Percentiles rank a stretch among this genome's conserved stretches.
Evolutionary conservation across 2,888 invertebrate genomes (phyloP).

Genomic region (Boloria euphrosyne): DNA sequence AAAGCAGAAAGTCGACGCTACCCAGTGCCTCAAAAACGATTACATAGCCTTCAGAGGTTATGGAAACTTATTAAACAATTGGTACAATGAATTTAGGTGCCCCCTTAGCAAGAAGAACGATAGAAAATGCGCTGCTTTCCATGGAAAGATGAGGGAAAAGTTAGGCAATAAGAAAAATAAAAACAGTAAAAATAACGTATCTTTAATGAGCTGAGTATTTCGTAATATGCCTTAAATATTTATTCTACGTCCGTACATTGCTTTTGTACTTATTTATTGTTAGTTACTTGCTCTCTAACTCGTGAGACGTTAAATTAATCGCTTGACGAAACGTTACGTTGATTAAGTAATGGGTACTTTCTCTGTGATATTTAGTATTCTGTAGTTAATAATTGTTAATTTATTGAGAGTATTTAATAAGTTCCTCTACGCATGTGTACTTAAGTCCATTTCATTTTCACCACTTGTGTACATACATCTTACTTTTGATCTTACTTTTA

Average conservation of each 20-base stretch:
- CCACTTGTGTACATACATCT: constrained; percentile 29
- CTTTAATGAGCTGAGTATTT: constrained; percentile 40
- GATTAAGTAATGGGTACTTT: constrained; percentile 80
- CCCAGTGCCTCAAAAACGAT: constrained; percentile 82
- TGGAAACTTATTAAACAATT: constrained; percentile 82
- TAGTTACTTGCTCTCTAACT: constrained; percentile 51
- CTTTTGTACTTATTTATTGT: constrained; percentile 51
- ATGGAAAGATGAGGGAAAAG: constrained; percentile 59
- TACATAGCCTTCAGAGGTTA: constrained; percentile 83
- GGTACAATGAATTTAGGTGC: constrained; percentile 78
- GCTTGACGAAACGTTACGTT: constrained; percentile 76
- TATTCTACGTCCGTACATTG: constrained; percentile 41
- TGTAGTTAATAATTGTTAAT: constrained; percentile 75
- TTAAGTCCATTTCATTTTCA: constrained; percentile 29
- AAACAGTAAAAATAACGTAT: constrained; percentile 40
- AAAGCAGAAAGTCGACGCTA: constrained; percentile 72
- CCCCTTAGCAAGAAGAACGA: constrained; percentile 57
- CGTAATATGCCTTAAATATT: constrained; percentile 32
- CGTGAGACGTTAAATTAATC: constrained; percentile 59
- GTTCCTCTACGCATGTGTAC: constrained; percentile 52
- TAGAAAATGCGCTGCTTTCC: constrained; percentile 54
- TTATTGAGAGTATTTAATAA: constrained; percentile 75
- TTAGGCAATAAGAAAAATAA: constrained; percentile 48
- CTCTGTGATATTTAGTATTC: constrained; percentile 82
- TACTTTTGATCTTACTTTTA: constrained; percentile 33